Percentiles rank a stretch among this genome's conserved stretches.
Evolutionary conservation across 2,113 vertebrate species (phyloP).

Genomic region (Manacus vitellinus): DNA sequence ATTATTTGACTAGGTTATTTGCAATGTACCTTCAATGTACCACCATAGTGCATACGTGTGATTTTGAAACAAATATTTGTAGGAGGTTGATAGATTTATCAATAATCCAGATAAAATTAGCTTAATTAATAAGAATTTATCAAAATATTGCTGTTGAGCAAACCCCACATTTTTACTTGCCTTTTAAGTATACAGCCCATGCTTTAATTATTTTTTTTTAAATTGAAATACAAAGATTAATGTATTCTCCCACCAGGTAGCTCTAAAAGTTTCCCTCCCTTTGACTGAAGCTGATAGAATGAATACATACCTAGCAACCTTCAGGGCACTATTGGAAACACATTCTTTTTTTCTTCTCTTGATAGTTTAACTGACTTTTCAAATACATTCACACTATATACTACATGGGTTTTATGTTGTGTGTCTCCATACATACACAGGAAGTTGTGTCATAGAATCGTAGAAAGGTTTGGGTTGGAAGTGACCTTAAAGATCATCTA

Average conservation of each 20-base stretch:
- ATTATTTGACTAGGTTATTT: background rate
- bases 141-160: background rate
- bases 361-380: background rate
- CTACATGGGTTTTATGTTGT: background rate
- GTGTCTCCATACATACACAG: background rate
- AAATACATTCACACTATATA: background rate
- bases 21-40: background rate
- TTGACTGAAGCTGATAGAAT: background rate
- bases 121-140: background rate
- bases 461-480: background rate
- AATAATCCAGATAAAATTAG: background rate
- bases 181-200: background rate
- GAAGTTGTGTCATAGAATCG: rapidly evolving
- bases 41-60: rapidly evolving
- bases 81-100: background rate
- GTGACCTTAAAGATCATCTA: background rate
- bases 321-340: background rate
- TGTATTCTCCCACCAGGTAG: background rate
- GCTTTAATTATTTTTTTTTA: background rate
- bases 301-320: background rate
- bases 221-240: background rate
- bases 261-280: background rate
- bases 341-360: background rate
- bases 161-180: rapidly evolving
- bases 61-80: background rate